A percentile compares a stretch with the other conserved stretches of the same genome.
These are phyloP conservation scores for Oncorhynchus nerka DNA, from an alignment of 2,113 vertebrate species.

Conservation along the genomic window DNA sequence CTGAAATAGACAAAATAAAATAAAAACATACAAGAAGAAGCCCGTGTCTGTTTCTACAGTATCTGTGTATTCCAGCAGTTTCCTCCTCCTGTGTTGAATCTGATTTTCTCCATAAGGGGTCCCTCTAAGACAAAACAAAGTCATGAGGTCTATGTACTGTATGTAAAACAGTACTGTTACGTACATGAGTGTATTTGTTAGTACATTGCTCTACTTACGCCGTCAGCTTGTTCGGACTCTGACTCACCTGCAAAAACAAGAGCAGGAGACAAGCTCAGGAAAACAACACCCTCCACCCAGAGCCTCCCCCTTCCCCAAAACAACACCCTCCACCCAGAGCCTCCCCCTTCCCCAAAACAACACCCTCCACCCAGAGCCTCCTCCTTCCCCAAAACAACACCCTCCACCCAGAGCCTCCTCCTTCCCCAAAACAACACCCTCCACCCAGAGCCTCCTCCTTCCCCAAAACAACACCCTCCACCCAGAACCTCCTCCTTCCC, in stretches of 20 bases:
- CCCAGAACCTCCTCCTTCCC: not conserved
- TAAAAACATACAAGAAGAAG: not conserved
- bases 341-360: no score
- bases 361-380: no score
- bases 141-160: no score
- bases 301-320: no score
- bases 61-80: conserved; percentile 7
- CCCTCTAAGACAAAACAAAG: conserved; percentile 11
- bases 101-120: conserved; percentile 17
- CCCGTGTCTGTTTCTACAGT: no score
- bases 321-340: no score
- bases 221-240: conserved; percentile 39
- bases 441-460: not conserved
- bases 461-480: conserved; percentile 12
- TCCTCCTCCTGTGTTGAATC: conserved; percentile 14
- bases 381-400: no score
- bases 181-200: not conserved
- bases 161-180: no score
- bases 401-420: no score
- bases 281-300: conserved; percentile 16
- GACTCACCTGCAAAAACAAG: conserved; percentile 63
- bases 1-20: conserved; percentile 17
- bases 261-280: conserved; percentile 43
- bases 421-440: no score
- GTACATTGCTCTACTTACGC: conserved; percentile 57